Evolutionary conservation across 2,888 invertebrate species (phyloP).

Genomic region (Brachypterus glaber): DNA sequence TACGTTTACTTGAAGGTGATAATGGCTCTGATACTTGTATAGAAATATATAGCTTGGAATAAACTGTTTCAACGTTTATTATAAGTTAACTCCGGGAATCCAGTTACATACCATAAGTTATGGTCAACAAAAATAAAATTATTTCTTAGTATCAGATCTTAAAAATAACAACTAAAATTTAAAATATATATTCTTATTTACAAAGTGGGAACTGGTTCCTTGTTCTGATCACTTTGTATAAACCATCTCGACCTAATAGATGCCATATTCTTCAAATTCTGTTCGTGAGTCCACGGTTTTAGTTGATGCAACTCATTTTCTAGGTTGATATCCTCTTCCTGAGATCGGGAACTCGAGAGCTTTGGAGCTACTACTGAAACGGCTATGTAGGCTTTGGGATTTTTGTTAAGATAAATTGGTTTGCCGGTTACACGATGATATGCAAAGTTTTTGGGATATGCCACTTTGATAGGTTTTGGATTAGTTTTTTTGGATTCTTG

Average conservation of each 20-base stretch:
- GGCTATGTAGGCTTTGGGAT: constrained; percentile 39
- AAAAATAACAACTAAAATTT: no score
- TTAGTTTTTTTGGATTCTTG: constrained; percentile 15
- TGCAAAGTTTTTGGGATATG: constrained; percentile 37
- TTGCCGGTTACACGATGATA: constrained; percentile 40
- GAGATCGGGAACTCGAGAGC: constrained; percentile 22
- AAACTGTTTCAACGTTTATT: no score
- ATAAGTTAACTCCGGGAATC: no score
- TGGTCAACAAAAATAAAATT: no score
- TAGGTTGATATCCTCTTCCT: constrained; percentile 28
- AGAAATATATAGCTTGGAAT: no score
- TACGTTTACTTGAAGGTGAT: no score
- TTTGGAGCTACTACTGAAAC: constrained; percentile 40
- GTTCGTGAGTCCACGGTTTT: constrained; percentile 38
- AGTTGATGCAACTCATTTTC: constrained; percentile 37
- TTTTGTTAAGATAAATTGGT: constrained; percentile 34
- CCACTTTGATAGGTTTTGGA: constrained; percentile 22
- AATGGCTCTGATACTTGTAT: no score
- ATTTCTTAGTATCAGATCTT: no score
- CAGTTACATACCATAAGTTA: no score
- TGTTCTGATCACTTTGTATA: constrained; percentile 25
- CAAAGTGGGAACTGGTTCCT: no score
- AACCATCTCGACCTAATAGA: constrained; percentile 33
- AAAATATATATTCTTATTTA: no score
- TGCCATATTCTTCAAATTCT: constrained; percentile 35